Base-by-base conservation (phyloP, 2,113 vertebrate genomes). In the Nerophis lumbriciformis region DNA sequence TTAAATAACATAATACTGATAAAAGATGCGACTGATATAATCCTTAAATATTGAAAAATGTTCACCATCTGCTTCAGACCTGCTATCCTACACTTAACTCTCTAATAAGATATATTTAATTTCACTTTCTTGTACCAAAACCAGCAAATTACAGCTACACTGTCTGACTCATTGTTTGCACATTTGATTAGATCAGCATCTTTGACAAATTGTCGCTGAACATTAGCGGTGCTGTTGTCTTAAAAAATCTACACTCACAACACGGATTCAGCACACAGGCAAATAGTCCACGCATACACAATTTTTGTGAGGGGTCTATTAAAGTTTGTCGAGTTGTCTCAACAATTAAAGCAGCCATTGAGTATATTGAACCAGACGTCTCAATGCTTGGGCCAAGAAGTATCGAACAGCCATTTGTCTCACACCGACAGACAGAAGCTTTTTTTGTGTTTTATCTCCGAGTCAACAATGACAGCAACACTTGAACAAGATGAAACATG, bases 321-420 rank as follows among this genome's bases (percentile, higher is more conserved):
- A 8, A 35, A 45, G 8, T 45, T 45, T 37, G 36, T 1, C 9
- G 8, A 39, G 50, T 15, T 12, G 39, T 16, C 19, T 13, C 19
- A 45, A 52, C 54, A 36, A 71, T 64, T 63, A 48, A 57, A 57
- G 53, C 51, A 14, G 42, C 48, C 51, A 47, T 52, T 67, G 53
- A 8, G 16, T 39, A 35, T 38, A 47, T 15, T 16, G 56, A 68
- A 72, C 3, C 8, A 12, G 52, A 56, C 10, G 2, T 59, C 49
- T 68, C 71, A 72, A 63, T 66, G 65, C 64, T 74, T 67, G 57
- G 39, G 42, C 51, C 11, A 36, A 61, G 55, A 69, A 70, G 65
- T 36, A 66, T 62, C 48, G 67, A 77, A 75, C 45, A 42, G n/a
- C 13, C 37, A n/a, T 48, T 54, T 2, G 2, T 48, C 42, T 10